Evolutionary conservation across 2,113 vertebrate genomes (phyloP).

Genomic region (Larimichthys polyactis): DNA sequence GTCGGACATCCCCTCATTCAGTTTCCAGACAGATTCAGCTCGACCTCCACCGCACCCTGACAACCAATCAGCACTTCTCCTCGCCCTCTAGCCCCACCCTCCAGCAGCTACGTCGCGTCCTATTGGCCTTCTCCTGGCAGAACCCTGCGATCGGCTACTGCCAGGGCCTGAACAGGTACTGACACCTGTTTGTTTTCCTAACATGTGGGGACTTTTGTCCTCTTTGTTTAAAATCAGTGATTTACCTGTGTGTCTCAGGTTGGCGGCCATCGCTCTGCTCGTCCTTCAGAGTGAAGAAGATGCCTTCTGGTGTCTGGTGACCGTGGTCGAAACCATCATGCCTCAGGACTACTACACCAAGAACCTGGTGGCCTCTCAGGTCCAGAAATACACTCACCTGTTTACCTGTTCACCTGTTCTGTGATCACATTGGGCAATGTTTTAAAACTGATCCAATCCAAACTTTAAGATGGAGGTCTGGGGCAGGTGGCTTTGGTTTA

Average conservation of each 20-base stretch:
- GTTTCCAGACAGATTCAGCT: slow-evolving; percentile 94
- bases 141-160: slow-evolving; percentile 95
- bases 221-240: not conserved
- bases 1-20: slow-evolving; percentile 82
- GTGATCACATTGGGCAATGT: too few relatives aligned
- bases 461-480: too few relatives aligned
- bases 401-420: not conserved
- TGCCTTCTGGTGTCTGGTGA: slow-evolving; percentile 95
- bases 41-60: slow-evolving; percentile 94
- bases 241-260: slow-evolving; percentile 73
- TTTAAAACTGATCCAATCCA: too few relatives aligned
- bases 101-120: slow-evolving; percentile 89
- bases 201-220: not conserved
- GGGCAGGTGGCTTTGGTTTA: too few relatives aligned
- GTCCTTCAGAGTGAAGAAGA: slow-evolving; percentile 92
- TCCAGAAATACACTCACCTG: slow-evolving; percentile 56
- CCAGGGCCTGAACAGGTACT: slow-evolving; percentile 95
- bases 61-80: slow-evolving; percentile 91
- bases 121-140: slow-evolving; percentile 96
- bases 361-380: slow-evolving; percentile 92
- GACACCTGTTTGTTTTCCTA: not conserved
- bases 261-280: slow-evolving; percentile 92
- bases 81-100: slow-evolving; percentile 88
- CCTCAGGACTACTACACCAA: slow-evolving; percentile 94
- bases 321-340: slow-evolving; percentile 93